Percentiles rank a stretch among this genome's conserved stretches.
Conservation (phyloP, 1,140 invertebrate species). For the Himalopsyche phryganea region DNA sequence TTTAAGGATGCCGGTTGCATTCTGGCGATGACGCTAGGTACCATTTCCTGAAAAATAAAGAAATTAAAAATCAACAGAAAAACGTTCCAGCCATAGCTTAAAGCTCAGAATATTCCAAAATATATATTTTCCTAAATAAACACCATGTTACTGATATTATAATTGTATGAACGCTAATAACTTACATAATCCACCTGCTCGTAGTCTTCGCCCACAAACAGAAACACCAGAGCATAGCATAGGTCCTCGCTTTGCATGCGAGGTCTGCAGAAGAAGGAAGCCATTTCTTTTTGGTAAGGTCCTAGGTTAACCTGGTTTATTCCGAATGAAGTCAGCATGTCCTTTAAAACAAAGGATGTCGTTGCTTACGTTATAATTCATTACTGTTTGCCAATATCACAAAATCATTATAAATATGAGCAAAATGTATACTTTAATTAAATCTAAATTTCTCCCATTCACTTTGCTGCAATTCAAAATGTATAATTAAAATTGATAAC, state of each 20-base stretch:
- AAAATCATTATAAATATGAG: not conserved
- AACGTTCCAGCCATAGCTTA: no score
- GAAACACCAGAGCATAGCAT: slow-evolving; percentile 39
- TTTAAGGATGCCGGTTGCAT: slow-evolving; percentile 42
- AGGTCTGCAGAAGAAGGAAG: slow-evolving; percentile 38
- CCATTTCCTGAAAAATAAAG: slow-evolving; percentile 38
- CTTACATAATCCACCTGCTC: slow-evolving; percentile 45
- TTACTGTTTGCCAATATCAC: not conserved
- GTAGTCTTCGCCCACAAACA: slow-evolving; percentile 44
- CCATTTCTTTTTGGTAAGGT: slow-evolving; percentile 33
- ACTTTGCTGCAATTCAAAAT: no score
- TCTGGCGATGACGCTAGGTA: slow-evolving; percentile 37
- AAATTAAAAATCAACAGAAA: not conserved
- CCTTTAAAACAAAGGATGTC: slow-evolving; percentile 33
- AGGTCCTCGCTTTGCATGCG: slow-evolving; percentile 37
- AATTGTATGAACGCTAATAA: not conserved
- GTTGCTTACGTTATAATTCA: no score
- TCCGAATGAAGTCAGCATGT: slow-evolving; percentile 35
- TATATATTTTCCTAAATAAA: not conserved
- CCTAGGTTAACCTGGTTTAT: slow-evolving; percentile 34
- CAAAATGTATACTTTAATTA: no score
- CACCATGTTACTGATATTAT: not conserved
- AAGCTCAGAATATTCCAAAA: not conserved
- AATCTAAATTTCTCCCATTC: no score
- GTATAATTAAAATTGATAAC: no score